These are phyloP conservation scores for Phoronis australis DNA, from an alignment of 2,888 invertebrate species.

Conservation along the genomic window DNA sequence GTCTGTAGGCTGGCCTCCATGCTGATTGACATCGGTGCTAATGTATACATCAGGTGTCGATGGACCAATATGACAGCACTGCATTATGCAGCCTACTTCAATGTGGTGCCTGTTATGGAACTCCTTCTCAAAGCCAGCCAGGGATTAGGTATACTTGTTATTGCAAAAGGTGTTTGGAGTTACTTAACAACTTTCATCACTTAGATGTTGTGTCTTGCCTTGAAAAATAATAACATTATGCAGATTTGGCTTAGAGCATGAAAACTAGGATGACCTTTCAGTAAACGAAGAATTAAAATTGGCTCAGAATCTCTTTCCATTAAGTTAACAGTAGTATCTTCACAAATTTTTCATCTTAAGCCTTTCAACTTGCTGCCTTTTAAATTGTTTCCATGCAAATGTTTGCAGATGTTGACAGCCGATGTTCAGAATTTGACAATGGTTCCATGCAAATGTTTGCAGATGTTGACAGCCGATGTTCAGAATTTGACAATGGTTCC, in stretches of 20 bases:
- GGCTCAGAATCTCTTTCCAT: too few species aligned
- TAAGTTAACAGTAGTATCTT: too few species aligned
- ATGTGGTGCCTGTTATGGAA: constrained; percentile 53
- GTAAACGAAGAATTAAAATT: too few species aligned
- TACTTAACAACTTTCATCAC: too few species aligned
- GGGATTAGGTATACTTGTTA: constrained; percentile 45
- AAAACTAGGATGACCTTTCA: too few species aligned
- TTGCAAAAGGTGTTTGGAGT: too few species aligned
- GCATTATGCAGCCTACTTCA: constrained; percentile 57
- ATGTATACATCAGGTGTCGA: constrained; percentile 53
- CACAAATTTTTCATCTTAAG: too few species aligned
- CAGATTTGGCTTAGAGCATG: too few species aligned
- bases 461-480: constrained; percentile 55
- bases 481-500: constrained; percentile 56
- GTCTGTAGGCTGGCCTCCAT: constrained; percentile 36
- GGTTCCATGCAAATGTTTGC: constrained; percentile 51
- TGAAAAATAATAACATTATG: too few species aligned
- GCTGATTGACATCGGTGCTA: constrained; percentile 49
- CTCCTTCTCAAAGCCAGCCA: constrained; percentile 46
- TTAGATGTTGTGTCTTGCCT: too few species aligned
- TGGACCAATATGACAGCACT: constrained; percentile 58
- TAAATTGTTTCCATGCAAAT: too few species aligned
- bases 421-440: constrained; percentile 55
- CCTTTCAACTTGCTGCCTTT: too few species aligned
- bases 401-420: constrained; percentile 53